Evolutionary conservation across 2,113 vertebrate species (phyloP).

Genomic region (Tringa solitaria): DNA sequence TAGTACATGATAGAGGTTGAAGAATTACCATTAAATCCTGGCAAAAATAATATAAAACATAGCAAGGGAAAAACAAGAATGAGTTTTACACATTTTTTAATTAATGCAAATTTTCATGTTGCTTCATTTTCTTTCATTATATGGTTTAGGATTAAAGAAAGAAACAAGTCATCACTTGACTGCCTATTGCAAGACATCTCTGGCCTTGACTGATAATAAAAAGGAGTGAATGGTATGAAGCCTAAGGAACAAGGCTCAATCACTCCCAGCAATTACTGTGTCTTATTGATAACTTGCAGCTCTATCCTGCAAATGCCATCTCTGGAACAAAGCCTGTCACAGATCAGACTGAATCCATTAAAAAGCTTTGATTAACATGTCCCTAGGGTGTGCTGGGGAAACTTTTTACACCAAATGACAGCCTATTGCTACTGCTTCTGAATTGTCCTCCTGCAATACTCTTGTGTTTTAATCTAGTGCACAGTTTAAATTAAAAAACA

Average conservation of each 20-base stretch:
- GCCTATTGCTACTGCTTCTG: conserved; percentile 66
- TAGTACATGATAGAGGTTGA: conserved; percentile 36
- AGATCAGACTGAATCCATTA: conserved; percentile 82
- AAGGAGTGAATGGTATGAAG: conserved; percentile 57
- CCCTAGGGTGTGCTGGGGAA: conserved; percentile 76
- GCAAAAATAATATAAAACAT: conserved; percentile 32
- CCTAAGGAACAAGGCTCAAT: conserved; percentile 69
- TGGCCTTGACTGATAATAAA: conserved; percentile 70
- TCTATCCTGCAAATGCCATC: conserved; percentile 76
- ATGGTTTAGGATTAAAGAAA: conserved; percentile 56
- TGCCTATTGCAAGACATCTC: conserved; percentile 62
- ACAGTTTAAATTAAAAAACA: conserved; percentile 75
- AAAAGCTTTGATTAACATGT: conserved; percentile 81
- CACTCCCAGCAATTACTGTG: conserved; percentile 78
- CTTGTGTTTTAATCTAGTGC: conserved; percentile 75
- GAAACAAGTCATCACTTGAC: conserved; percentile 64
- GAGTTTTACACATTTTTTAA: not conserved
- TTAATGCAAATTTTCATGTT: conserved; percentile 51
- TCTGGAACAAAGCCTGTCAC: conserved; percentile 81
- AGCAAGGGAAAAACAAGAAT: not conserved
- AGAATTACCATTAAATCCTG: conserved; percentile 24
- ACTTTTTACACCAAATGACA: conserved; percentile 75
- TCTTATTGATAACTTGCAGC: conserved; percentile 83
- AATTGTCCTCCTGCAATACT: conserved; percentile 73
- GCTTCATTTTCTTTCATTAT: conserved; percentile 62